These are phyloP conservation scores for Astreopora myriophthalma DNA, from an alignment of 64 coral and sea anemone species.

Conservation along the genomic window DNA sequence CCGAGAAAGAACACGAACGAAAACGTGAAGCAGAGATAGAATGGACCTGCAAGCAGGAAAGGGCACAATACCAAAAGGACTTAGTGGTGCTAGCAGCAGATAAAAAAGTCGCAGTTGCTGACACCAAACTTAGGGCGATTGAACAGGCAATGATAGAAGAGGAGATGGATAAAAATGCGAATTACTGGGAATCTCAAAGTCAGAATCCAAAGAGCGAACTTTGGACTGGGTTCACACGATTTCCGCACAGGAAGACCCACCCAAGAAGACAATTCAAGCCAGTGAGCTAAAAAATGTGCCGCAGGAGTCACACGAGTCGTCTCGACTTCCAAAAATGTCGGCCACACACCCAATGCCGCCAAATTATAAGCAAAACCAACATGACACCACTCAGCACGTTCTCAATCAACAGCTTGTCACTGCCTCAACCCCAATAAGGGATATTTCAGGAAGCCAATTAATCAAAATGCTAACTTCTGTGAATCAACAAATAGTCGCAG, in stretches of 20 bases:
- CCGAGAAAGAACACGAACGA: constrained; percentile 22
- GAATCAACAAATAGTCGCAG: constrained; percentile 6
- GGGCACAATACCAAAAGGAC: constrained; percentile 1
- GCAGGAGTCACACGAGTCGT: not conserved
- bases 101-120: constrained; percentile 16
- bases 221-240: not conserved
- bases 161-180: not conserved
- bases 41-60: not conserved
- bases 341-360: not conserved
- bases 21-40: constrained; percentile 29
- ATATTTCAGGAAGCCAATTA: constrained; percentile 9
- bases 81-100: not conserved
- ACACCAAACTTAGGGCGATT: constrained; percentile 46
- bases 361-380: not conserved
- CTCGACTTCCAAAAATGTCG: not conserved
- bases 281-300: not conserved
- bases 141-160: constrained; percentile 31
- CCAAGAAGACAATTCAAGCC: not conserved
- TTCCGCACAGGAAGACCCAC: not conserved
- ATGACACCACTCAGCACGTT: not conserved
- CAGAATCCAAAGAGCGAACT: constrained; percentile 4
- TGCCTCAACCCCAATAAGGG: not conserved
- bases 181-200: not conserved
- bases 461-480: constrained; percentile 1
- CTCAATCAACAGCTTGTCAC: too few relatives aligned